Evolutionary conservation across 2,888 invertebrate genomes (phyloP), one percentile per base, ranked within the genome.

Genomic region (Oscheius onirici): DNA sequence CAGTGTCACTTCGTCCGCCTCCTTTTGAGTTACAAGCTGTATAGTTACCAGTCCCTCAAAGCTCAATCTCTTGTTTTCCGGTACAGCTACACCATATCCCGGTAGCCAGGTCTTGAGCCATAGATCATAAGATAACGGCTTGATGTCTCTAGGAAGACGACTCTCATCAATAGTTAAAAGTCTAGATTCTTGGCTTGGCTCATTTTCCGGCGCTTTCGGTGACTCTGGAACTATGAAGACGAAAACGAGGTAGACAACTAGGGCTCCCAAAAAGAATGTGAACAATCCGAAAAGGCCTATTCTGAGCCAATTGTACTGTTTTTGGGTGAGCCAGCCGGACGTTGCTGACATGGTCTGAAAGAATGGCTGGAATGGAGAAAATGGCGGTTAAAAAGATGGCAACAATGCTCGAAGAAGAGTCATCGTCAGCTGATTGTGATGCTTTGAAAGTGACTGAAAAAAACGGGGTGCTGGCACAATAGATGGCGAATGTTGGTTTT

Each of bases 21-120:
- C 6, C 10, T 43, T 17, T 1, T 43, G 15, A 44, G 15, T 26
- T 11, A 17, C 26, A 24, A 68, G 28, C 8, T 26, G 10, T n/a
- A 63, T 15, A 22, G 49, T 44, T 13, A 80, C 74, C 22, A 72
- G 61, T 40, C 73, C 86, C 34, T 84, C 83, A 49, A 84, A 84
- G 6, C 83, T 84, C 26, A 86, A 63, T 66, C 83, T 83, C 41
- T 79, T 79, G 8, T 74, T 70, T 10, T 54, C 55, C 11, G 70
- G 72, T 3, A 74, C 52, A 41, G 67, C 67, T n/a, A 75, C 75
- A 3, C 76, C 84, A 61, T 82, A 85, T 13, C 86, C 86, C 2
- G 86, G 86, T 17, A 86, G 73, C 71, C 83, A 84, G 11, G 83
- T 75, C 66, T 85, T 84, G 66, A 85, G 54, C 1, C 72, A 73